Evolutionary conservation across 2,113 vertebrate species (phyloP), one percentile per base, ranked within the genome.

Genomic region (Sminthopsis crassicaudata): DNA sequence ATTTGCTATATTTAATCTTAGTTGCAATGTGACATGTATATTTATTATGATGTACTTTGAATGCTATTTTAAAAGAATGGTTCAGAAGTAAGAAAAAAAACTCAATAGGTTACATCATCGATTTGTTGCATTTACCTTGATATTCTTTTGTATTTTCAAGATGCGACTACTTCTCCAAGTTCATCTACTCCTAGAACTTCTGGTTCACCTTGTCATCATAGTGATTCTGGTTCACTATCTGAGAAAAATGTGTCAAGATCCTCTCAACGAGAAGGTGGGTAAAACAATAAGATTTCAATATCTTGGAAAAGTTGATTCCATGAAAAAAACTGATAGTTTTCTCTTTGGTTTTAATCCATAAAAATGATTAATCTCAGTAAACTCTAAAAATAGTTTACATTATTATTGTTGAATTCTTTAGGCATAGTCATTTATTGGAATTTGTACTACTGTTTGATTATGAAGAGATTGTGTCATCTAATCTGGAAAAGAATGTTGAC

Each of bases 191-290:
- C 99, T 97, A 98, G 99, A 97, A 98, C 99, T 6, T 98, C 99
- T 50, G 98, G 99, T 42, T 99, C 98, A 57, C 98, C 99, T 1
- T 99, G 99, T 92, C 99, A 99, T 92, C 99, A 99, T 93, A 99
- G 97, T 51, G 99, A 99, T 96, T 98, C 99, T 3, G 98, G 98
- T 96, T 96, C 95, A 0, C 92, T 97, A 19, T 98, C 98, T 91
- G 99, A 99, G 96, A 99, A 99, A 98, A 98, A 99, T 76, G 96
- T 99, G 97, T 99, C 99, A 91, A 99, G 99, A 91, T 96, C 99
- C 46, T 98, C 98, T 22, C 99, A 99, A 84, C 98, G 99, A 99
- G 99, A 99, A 99, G 99, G 99, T 99, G 97, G 9, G 98, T 97
- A 27, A 91, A 95, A 53, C 7, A 55, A 19, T 94, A 93, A 55